Conservation (phyloP, 2,888 invertebrate species). For the Hydriomena furcata region DNA sequence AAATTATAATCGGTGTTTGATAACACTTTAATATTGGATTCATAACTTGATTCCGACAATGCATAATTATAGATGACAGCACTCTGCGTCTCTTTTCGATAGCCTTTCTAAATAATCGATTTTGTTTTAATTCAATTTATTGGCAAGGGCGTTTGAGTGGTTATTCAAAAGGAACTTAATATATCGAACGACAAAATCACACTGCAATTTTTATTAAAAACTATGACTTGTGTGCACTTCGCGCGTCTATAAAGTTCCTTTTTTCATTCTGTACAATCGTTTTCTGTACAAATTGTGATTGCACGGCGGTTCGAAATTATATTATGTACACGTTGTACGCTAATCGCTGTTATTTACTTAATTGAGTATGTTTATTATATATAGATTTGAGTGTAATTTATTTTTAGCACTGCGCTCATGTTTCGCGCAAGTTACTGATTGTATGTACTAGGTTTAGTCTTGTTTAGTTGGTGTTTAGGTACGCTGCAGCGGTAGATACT, state of each 20-base stretch:
- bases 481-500: slow-evolving; percentile 33
- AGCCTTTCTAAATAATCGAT: slow-evolving; percentile 43
- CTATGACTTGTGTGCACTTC: slow-evolving; percentile 69
- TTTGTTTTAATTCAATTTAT: slow-evolving; percentile 38
- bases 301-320: slow-evolving; percentile 6
- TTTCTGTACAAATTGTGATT: slow-evolving; percentile 47
- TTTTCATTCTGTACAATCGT: slow-evolving; percentile 35
- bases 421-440: slow-evolving; percentile 40
- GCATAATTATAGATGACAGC: slow-evolving; percentile 24
- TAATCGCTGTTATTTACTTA: slow-evolving; percentile 32
- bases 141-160: slow-evolving; percentile 52
- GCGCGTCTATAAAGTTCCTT: slow-evolving; percentile 36
- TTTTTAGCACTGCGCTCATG: slow-evolving; percentile 36
- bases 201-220: slow-evolving; percentile 75
- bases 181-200: slow-evolving; percentile 51
- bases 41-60: slow-evolving; percentile 11
- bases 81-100: slow-evolving; percentile 49
- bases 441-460: slow-evolving; percentile 41
- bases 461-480: slow-evolving; percentile 38
- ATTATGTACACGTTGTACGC: slow-evolving; percentile 24
- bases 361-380: slow-evolving; percentile 46
- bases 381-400: slow-evolving; percentile 49
- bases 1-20: slow-evolving; percentile 21
- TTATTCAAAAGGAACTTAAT: slow-evolving; percentile 42
- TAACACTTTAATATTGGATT: slow-evolving; percentile 23